Percentiles rank a stretch among this genome's conserved stretches.
phyloP scores from a whole-genome alignment of 1,140 invertebrate species.

The Coptotermes formosanus region DNA sequence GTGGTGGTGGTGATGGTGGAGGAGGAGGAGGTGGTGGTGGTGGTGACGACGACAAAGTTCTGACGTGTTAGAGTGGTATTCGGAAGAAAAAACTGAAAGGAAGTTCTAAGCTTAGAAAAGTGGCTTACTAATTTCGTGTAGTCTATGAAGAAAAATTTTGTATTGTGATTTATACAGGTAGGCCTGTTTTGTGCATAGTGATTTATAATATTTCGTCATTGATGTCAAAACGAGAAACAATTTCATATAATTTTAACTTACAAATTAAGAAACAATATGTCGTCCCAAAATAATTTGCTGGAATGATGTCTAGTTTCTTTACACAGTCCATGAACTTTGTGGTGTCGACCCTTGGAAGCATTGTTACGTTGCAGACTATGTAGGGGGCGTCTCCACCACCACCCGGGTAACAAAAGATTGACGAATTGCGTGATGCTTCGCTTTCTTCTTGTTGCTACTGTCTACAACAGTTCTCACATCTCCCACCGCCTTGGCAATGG shows the following conservation, averaged over 20 bases:
- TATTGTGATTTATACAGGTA: too few relatives aligned
- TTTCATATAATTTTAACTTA: not conserved
- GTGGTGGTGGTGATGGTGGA: too few relatives aligned
- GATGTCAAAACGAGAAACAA: not conserved
- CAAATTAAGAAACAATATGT: not conserved
- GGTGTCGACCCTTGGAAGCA: not conserved
- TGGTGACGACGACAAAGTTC: too few relatives aligned
- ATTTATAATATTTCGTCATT: too few relatives aligned
- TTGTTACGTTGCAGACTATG: not conserved
- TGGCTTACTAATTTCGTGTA: too few relatives aligned
- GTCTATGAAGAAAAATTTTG: too few relatives aligned
- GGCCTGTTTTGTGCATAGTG: too few relatives aligned
- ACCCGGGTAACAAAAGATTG: conserved; percentile 11
- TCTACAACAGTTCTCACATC: conserved; percentile 14
- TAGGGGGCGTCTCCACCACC: not conserved
- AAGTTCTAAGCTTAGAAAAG: too few relatives aligned
- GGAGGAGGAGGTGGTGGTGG: too few relatives aligned
- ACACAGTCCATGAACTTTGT: not conserved
- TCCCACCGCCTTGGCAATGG: conserved; percentile 3
- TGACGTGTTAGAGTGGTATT: too few relatives aligned
- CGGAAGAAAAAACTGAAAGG: too few relatives aligned
- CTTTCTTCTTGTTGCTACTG: conserved; percentile 5
- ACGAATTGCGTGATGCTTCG: not conserved
- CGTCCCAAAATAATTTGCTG: not conserved
- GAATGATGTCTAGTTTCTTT: not conserved